Base-by-base conservation (phyloP, 1,140 invertebrate genomes). In the Drosophila aff. region DNA sequence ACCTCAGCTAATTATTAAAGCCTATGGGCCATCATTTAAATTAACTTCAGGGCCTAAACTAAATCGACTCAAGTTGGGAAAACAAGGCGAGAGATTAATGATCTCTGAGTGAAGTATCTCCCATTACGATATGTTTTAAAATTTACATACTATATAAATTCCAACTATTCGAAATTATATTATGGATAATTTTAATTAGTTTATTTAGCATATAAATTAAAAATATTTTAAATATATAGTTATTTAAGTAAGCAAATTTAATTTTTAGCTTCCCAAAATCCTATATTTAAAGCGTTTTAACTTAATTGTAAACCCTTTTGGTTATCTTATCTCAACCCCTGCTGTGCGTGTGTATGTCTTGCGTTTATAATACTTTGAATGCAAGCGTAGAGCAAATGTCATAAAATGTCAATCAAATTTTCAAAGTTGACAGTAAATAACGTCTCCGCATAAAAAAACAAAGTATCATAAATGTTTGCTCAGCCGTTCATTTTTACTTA, bases 311-410 rank as follows among this genome's bases (percentile, higher is more conserved):
- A 41, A 41, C 15, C 16, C 40, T 21, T 23, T 38, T 4, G 31
- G 2, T 38, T 6, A 18, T 67, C 44, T 31, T 55, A 2, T n/a
- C 10, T 18, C 36, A 4, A 23, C 67, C 63, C 10, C 40, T 31
- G 38, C 33, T 67, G 40, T 68, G 4, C 18, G 26, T 23, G 6
- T 6, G 23, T 53, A 36, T 66, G 15, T 31, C 1, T 53, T 15
- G 16, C 0, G 7, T 28, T 38, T 46, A 40, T 46, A 55, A 33
- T 33, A 71, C 68, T 71, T 53, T 71, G 40, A 57, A 40, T 71
- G 47, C 49, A 68, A n/a, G 49, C 67, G 63, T 73, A 50, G n/a
- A 43, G 66, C 40, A 72, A 73, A 73, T 59, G 53, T 73, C 43
- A 43, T 73, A 72, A 71, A 71, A 73, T 31, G 5, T 15, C 16